Conservation (phyloP, 2,797 vertebrate species). For the Chlorospingus semifuscus region DNA sequence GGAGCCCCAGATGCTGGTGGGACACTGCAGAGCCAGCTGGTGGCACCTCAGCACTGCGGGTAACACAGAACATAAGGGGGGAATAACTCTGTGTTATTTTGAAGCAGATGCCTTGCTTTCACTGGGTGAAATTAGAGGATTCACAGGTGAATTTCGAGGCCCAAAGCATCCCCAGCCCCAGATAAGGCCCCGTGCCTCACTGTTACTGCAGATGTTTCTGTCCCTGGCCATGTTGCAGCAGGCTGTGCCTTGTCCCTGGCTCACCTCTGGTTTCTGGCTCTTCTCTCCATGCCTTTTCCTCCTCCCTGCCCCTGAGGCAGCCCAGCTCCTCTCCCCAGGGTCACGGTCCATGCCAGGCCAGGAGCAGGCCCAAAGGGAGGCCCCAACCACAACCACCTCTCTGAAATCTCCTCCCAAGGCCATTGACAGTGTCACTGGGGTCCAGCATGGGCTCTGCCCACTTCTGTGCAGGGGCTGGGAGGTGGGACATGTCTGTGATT, state of each 20-base stretch:
- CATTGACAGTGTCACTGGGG: rapidly evolving
- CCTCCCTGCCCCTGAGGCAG: not conserved
- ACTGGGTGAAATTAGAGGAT: not conserved
- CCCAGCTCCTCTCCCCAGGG: not conserved
- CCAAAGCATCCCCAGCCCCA: not conserved
- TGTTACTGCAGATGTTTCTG: not conserved
- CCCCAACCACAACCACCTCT: not conserved
- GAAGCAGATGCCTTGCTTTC: not conserved
- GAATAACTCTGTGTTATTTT: not conserved
- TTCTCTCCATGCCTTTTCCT: not conserved
- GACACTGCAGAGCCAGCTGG: not conserved
- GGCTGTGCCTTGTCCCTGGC: not conserved
- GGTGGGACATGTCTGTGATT: not conserved
- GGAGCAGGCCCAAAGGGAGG: not conserved
- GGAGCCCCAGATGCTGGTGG: not conserved
- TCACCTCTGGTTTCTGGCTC: not conserved
- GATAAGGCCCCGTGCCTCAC: not conserved
- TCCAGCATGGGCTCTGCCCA: not conserved
- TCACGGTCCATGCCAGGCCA: too few species aligned
- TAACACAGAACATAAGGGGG: not conserved
- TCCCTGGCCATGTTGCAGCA: not conserved
- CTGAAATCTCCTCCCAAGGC: not conserved
- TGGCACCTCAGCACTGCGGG: not conserved
- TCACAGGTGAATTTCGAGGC: not conserved
- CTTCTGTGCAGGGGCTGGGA: not conserved